Base-by-base conservation (phyloP, 2,888 invertebrate species). In the Andricus curvator region DNA sequence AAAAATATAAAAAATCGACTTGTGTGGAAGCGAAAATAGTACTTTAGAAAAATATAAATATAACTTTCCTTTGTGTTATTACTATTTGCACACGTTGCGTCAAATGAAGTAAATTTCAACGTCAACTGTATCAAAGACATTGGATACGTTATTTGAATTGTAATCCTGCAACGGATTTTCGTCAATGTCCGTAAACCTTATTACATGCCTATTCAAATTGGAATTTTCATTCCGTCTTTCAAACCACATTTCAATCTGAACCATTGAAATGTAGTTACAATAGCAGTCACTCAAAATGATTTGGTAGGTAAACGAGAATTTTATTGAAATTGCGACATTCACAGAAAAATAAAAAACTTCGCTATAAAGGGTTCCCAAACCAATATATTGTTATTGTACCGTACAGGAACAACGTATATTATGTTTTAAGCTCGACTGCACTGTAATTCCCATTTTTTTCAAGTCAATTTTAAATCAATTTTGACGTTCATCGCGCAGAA, bases 381-480 rank as follows among this genome's bases (percentile, higher is more conserved):
- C 4, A 51, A 51, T 51, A 51, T 41, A 41, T 13, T 41, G 11
- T 41, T 41, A 41, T 20, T n/a, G 20, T 8, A 20, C 2, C 6
- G 8, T 51, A 20, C 20, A n/a, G 5, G 8, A 20, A 51, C 20
- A 51, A 2, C 17, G 20, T 51, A 20, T 0, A 51, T 17, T 17
- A 48, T 48, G 5, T 48, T 17, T 48, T 5, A 48, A 48, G 48
- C 4, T 15, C 4, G 17, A 17, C 17, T 48, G 48, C 17, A 17
- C 15, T 48, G 48, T 4, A 48, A 17, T 48, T 48, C 5, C 22
- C 48, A 48, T 22, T 68, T 25, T 68, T 41, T 68, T 68, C 25
- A 3, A 68, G 48, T 17, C 68, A 68, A 68, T 68, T 48, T 68
- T 29, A 13, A 22, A 68, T 68, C 44, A 48, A 68, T 48, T 48